A percentile compares a stretch with the other conserved stretches of the same genome.
Conservation (phyloP, 1,140 invertebrate genomes). For the Lethocerus indicus region DNA sequence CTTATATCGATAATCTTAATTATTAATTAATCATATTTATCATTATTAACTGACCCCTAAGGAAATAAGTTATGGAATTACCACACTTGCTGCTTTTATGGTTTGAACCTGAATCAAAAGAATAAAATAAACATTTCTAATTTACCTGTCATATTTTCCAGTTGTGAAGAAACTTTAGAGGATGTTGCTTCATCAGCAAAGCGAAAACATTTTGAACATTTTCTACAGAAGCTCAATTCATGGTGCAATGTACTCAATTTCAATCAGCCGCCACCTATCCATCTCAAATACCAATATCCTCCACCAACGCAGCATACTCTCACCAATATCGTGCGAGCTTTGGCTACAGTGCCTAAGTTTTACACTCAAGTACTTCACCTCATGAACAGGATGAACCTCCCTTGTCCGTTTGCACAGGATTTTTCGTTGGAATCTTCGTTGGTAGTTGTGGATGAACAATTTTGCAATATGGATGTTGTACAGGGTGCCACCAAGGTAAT, state of each 20-base stretch:
- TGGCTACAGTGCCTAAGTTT: slow-evolving; percentile 58
- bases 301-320: slow-evolving; percentile 51
- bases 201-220: slow-evolving; percentile 35
- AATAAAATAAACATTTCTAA: neutral
- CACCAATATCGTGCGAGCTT: slow-evolving; percentile 56
- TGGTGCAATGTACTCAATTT: slow-evolving; percentile 46
- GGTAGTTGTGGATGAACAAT: no score
- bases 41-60: no score
- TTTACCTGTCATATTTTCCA: neutral
- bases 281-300: slow-evolving; percentile 60
- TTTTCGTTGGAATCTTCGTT: slow-evolving; percentile 24
- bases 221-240: slow-evolving; percentile 46
- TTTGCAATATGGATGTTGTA: no score
- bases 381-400: slow-evolving; percentile 91
- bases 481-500: no score
- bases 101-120: neutral
- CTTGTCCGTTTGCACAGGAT: slow-evolving; percentile 57
- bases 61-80: neutral
- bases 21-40: no score
- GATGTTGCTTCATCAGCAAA: slow-evolving; percentile 15
- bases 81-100: neutral
- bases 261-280: slow-evolving; percentile 49
- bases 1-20: no score
- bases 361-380: slow-evolving; percentile 76
- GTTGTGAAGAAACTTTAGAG: slow-evolving; percentile 4